Evolutionary conservation across 2,797 vertebrate genomes (phyloP).

Genomic region (Phalanger gymnotis): DNA sequence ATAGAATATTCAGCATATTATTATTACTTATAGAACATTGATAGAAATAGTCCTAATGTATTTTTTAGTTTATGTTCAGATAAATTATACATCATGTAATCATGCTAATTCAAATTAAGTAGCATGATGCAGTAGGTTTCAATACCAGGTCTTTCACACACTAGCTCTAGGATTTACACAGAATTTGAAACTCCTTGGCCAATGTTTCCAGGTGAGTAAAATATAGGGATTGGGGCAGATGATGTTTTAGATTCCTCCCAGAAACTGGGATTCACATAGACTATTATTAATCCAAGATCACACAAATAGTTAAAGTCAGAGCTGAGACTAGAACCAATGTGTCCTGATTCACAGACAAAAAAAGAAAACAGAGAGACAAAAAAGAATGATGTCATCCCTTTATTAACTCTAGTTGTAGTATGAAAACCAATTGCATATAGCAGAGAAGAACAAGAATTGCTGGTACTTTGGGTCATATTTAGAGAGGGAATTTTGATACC

Average conservation of each 20-base stretch:
- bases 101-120: neutral
- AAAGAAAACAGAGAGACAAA: neutral
- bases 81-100: neutral
- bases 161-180: neutral
- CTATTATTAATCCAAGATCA: neutral
- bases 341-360: neutral
- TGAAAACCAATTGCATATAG: neutral
- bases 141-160: neutral
- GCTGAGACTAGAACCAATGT: neutral
- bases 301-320: neutral
- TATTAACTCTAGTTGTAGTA: neutral
- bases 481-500: neutral
- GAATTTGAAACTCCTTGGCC: neutral
- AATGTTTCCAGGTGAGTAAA: neutral
- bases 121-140: neutral
- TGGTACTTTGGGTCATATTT: neutral
- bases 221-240: neutral
- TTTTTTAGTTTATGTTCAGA: neutral
- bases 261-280: neutral
- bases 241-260: neutral
- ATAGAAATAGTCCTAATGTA: neutral
- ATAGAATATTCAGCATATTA: neutral
- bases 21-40: neutral
- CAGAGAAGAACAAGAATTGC: neutral
- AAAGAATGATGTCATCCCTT: neutral